Base-by-base conservation (phyloP, 2,113 vertebrate species). In the Syngnathus floridae region DNA sequence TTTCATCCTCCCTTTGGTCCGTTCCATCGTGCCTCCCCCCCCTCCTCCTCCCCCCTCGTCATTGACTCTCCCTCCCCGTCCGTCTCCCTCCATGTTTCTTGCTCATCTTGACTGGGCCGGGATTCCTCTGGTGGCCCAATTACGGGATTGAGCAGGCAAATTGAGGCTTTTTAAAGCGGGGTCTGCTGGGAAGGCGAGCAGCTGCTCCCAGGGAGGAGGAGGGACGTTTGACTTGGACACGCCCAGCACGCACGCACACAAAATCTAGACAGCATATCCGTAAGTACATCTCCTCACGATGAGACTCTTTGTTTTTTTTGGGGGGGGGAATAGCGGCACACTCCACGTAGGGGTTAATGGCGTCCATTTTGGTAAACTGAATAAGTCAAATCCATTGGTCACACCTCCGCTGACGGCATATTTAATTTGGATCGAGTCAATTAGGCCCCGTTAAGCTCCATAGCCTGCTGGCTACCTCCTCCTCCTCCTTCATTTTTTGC, bases 371-470 rank as follows among this genome's bases (percentile, higher is more conserved):
- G 94, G 94, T 95, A 96, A 95, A 94, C 95, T 90, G 94, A 94
- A 95, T 93, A 95, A 98, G 96, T 98, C 96, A 97, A 93, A 94
- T 96, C 94, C 95, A 97, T 99, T 97, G 93, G 95, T 97, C 96
- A 99, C 94, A 94, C 94, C 92, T 92, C 93, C 93, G 92, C 89
- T 99, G 95, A 98, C 94, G 95, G 95, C 95, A 98, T 99, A 98
- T 95, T 99, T 98, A 96, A 99, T 99, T 97, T 98, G 93, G 95
- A 97, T 95, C 93, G 95, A 97, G 94, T 96, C 96, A 99, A 99
- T 99, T 99, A 99, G 96, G 92, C 92, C 89, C 89, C 91, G 94
- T 93, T 95, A 94, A 96, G 94, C 95, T 93, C 90, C 89, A 90
- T 90, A 94, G 91, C 93, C 95, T 94, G 94, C 94, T 95, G 94